Percentiles rank a stretch among this genome's conserved stretches.
Conservation (phyloP, 2,888 invertebrate species). For the Perizoma flavofasciatum region DNA sequence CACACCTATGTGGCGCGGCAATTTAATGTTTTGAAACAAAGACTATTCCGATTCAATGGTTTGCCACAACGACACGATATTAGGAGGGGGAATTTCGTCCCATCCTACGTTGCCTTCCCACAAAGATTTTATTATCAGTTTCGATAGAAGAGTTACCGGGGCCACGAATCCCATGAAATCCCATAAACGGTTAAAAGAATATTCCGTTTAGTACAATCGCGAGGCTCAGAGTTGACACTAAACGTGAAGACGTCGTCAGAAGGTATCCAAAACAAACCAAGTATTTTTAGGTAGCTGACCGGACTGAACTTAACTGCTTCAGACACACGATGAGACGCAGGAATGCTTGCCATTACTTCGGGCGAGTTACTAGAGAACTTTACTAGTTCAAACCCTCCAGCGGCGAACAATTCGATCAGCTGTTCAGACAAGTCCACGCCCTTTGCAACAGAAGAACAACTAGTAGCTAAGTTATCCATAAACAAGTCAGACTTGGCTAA, state of each 20-base stretch:
- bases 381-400: too few relatives aligned
- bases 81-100: conserved; percentile 12
- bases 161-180: conserved; percentile 20
- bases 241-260: not conserved
- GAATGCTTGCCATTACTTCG: too few relatives aligned
- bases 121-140: conserved; percentile 18
- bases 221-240: not conserved
- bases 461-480: too few relatives aligned
- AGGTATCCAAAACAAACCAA: not conserved
- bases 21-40: too few relatives aligned
- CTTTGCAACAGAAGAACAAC: too few relatives aligned
- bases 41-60: too few relatives aligned
- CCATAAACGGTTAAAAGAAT: conserved; percentile 22
- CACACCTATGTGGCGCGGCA: too few relatives aligned
- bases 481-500: too few relatives aligned
- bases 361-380: too few relatives aligned
- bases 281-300: not conserved
- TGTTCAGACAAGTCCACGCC: too few relatives aligned
- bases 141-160: conserved; percentile 20
- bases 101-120: conserved; percentile 8
- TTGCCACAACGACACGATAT: not conserved
- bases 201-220: conserved; percentile 19
- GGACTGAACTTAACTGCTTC: not conserved
- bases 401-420: too few relatives aligned
- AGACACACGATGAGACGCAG: too few relatives aligned